Evolutionary conservation across 2,113 vertebrate genomes (phyloP).

Genomic region (Bostrychus sinensis): DNA sequence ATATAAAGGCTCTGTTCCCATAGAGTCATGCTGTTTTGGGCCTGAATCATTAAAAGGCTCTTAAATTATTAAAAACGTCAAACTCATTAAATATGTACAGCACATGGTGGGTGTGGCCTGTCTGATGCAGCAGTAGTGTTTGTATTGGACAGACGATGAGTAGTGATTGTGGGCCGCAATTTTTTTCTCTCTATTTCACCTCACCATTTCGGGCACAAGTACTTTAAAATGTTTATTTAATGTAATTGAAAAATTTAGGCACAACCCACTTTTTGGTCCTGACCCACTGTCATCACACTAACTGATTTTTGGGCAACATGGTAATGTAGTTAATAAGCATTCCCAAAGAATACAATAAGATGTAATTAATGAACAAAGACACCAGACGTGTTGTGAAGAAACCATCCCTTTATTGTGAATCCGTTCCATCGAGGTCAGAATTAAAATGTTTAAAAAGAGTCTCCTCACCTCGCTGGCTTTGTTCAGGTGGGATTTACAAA

Average conservation of each 20-base stretch:
- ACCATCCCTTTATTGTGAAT: constrained; percentile 72
- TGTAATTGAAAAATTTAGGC: too few species aligned
- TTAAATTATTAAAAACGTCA: constrained; percentile 56
- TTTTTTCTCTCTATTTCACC: too few species aligned
- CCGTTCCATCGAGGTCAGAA: constrained; percentile 45
- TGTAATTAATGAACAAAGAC: constrained; percentile 28
- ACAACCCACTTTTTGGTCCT: constrained; percentile 11
- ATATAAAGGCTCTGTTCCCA: too few species aligned
- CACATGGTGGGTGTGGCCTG: constrained; percentile 23
- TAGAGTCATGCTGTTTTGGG: too few species aligned
- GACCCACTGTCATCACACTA: background rate
- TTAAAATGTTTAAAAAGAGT: constrained; percentile 64
- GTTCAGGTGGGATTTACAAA: too few species aligned
- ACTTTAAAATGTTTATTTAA: too few species aligned
- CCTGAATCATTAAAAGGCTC: constrained; percentile 27
- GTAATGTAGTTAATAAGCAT: background rate
- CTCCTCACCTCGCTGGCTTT: too few species aligned
- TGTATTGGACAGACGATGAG: too few species aligned
- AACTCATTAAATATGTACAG: constrained; percentile 58
- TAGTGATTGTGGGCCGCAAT: too few species aligned
- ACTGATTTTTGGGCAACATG: too few species aligned
- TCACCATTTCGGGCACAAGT: too few species aligned
- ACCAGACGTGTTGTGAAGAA: constrained; percentile 62
- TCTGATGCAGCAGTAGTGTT: too few species aligned
- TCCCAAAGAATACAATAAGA: background rate